Evolutionary conservation across 2,113 vertebrate genomes (phyloP).

Genomic region (Pseudorasbora parva): DNA sequence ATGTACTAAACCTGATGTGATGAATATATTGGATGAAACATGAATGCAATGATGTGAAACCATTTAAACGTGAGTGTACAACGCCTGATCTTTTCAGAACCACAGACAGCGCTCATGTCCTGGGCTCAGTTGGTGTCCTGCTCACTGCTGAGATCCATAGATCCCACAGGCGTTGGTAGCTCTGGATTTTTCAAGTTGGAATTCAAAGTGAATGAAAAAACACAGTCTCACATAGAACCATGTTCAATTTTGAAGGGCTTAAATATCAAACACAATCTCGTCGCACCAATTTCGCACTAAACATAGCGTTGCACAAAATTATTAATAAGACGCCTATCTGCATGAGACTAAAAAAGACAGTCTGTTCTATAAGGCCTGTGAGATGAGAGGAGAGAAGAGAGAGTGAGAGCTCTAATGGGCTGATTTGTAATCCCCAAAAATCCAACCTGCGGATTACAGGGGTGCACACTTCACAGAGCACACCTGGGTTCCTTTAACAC

Average conservation of each 20-base stretch:
- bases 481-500: slow-evolving; percentile 20
- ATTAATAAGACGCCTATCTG: slow-evolving; percentile 4
- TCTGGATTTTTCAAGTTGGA: background rate
- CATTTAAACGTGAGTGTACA: background rate
- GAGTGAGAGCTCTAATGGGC: background rate
- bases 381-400: slow-evolving; percentile 9
- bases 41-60: background rate
- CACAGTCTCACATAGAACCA: background rate
- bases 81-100: slow-evolving; percentile 3
- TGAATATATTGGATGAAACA: background rate
- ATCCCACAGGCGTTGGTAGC: background rate
- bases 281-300: background rate
- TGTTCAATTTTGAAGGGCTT: background rate
- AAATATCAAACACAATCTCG: background rate
- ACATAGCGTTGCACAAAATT: background rate
- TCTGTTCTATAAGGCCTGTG: background rate
- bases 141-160: background rate
- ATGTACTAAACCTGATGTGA: background rate
- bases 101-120: background rate
- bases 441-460: slow-evolving; percentile 25
- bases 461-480: slow-evolving; percentile 36
- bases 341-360: background rate
- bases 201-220: background rate
- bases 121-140: slow-evolving; percentile 7
- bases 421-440: slow-evolving; percentile 44